These are phyloP conservation scores for Sebastiscus albofasciatus DNA, from an alignment of 2,797 vertebrate genomes.

Conservation along the genomic window DNA sequence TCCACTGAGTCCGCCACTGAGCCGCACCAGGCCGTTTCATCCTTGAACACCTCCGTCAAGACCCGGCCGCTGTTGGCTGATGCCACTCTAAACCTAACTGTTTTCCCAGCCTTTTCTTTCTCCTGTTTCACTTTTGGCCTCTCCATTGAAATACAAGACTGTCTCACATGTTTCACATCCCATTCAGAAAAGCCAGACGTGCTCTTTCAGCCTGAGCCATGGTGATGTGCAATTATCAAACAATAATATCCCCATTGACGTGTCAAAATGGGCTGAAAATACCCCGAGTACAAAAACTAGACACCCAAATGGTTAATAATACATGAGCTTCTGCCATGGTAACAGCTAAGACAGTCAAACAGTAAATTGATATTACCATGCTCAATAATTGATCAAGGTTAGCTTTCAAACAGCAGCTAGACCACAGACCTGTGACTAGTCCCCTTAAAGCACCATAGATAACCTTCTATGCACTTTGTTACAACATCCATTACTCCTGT, in stretches of 20 bases:
- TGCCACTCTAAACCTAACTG: constrained; percentile 93
- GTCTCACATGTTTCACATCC: constrained; percentile 62
- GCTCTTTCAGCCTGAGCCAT: constrained; percentile 33
- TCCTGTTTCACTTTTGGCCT: constrained; percentile 78
- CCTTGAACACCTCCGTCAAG: constrained; percentile 92
- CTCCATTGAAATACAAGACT: constrained; percentile 77
- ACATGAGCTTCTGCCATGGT: constrained; percentile 89
- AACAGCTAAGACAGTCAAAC: constrained; percentile 91
- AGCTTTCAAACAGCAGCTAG: constrained; percentile 52
- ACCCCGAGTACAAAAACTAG: constrained; percentile 69
- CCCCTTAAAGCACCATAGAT: constrained; percentile 9
- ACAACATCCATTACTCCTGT: background rate
- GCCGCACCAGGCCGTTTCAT: constrained; percentile 75
- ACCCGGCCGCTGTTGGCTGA: constrained; percentile 95
- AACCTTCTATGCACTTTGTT: constrained; percentile 22
- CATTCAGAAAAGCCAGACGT: constrained; percentile 41
- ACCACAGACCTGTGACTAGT: constrained; percentile 20
- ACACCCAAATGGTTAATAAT: constrained; percentile 90
- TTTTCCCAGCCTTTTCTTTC: constrained; percentile 80
- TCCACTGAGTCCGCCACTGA: constrained; percentile 83
- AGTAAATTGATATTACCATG: constrained; percentile 83
- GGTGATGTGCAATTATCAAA: constrained; percentile 50
- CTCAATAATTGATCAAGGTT: constrained; percentile 86
- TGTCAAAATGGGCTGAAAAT: constrained; percentile 74
- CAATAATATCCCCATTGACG: constrained; percentile 61